These are phyloP conservation scores for Coelopa pilipes DNA, from an alignment of 2,888 invertebrate genomes.

Conservation along the genomic window DNA sequence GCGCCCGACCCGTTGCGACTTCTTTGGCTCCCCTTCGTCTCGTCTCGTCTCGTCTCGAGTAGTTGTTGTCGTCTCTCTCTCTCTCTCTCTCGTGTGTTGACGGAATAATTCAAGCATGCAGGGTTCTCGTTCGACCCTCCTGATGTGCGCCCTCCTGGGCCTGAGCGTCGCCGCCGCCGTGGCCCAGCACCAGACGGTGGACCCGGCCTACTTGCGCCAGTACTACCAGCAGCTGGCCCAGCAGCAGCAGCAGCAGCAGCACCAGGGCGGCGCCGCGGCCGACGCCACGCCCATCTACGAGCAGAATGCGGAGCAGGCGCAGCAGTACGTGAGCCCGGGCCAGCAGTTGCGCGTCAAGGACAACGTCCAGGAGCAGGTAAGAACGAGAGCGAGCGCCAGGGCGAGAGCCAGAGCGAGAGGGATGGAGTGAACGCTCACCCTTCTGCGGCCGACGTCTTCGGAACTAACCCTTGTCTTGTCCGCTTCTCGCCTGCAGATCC, in stretches of 20 bases:
- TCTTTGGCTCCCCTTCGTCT: too few species aligned
- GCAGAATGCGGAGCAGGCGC: slow-evolving; percentile 66
- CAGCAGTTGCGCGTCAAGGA: slow-evolving; percentile 68
- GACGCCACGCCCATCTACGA: slow-evolving; percentile 68
- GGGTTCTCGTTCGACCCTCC: slow-evolving; percentile 30
- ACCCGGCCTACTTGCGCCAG: slow-evolving; percentile 66
- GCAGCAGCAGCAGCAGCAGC: slow-evolving; percentile 62
- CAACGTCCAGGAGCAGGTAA: slow-evolving; percentile 63
- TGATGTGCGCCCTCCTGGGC: slow-evolving; percentile 57
- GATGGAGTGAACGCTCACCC: not conserved
- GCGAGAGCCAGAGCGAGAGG: not conserved
- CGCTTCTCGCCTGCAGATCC: slow-evolving; percentile 49
- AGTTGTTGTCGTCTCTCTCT: not conserved
- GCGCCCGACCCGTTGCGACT: too few species aligned
- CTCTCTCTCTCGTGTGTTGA: not conserved
- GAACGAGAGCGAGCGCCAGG: not conserved
- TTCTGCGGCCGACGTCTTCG: not conserved
- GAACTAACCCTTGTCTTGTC: slow-evolving; percentile 6
- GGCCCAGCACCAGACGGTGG: slow-evolving; percentile 64
- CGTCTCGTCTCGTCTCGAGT: too few species aligned
- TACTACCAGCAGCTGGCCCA: slow-evolving; percentile 62
- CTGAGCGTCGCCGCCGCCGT: slow-evolving; percentile 47
- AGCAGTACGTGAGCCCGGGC: slow-evolving; percentile 68
- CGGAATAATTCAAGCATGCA: not conserved
- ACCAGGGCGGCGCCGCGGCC: slow-evolving; percentile 66